A percentile compares a stretch with the other conserved stretches of the same genome.
phyloP scores from a whole-genome alignment of 2,888 invertebrate genomes.

The Lapara coniferarum region DNA sequence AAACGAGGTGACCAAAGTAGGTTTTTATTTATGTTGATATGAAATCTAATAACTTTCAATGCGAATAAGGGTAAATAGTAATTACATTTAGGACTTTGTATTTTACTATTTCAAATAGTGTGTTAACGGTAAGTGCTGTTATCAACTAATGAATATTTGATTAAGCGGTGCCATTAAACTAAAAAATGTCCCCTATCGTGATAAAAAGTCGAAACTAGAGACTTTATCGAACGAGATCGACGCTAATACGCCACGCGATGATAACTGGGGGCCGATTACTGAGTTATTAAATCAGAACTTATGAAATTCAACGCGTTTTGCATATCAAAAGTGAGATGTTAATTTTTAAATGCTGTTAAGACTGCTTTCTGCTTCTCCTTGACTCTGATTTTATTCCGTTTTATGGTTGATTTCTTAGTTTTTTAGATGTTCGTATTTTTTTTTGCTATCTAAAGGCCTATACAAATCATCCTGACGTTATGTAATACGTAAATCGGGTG shows the following conservation, averaged over 20 bases:
- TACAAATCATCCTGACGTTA: too few relatives aligned
- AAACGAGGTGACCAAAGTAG: conserved; percentile 8
- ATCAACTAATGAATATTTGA: conserved; percentile 54
- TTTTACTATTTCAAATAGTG: conserved; percentile 22
- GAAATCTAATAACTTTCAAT: conserved; percentile 20
- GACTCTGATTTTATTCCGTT: not conserved
- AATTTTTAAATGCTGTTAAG: conserved; percentile 17
- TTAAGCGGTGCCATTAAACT: conserved; percentile 47
- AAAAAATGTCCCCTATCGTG: conserved; percentile 32
- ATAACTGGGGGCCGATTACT: conserved; percentile 58
- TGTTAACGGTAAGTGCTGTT: conserved; percentile 33
- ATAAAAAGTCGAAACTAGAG: conserved; percentile 27
- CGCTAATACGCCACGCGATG: conserved; percentile 74
- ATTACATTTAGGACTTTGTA: conserved; percentile 18
- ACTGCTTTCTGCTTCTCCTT: conserved; percentile 13
- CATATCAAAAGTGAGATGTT: conserved; percentile 22
- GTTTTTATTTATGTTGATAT: not conserved
- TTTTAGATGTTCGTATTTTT: not conserved
- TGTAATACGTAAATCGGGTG: too few relatives aligned
- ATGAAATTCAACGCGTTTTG: conserved; percentile 30
- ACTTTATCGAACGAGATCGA: conserved; percentile 54
- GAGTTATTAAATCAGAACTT: conserved; percentile 62
- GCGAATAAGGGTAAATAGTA: conserved; percentile 10
- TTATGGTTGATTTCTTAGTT: conserved; percentile 6
- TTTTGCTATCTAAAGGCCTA: too few relatives aligned